phyloP scores from a whole-genome alignment of 2,888 invertebrate species.

The Latrodectus elegans region DNA sequence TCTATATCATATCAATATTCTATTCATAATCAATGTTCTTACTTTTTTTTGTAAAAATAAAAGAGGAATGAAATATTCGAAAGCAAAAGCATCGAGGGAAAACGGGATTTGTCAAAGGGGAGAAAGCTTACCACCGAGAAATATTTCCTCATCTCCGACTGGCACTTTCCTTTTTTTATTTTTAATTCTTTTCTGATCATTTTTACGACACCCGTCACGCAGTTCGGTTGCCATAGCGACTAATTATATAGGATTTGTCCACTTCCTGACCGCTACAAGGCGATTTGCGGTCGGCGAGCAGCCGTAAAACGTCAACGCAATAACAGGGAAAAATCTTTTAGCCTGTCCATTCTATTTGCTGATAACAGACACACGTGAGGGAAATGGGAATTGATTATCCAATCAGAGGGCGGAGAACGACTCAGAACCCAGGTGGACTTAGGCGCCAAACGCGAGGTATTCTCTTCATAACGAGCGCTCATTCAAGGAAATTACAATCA shows the following conservation, averaged over 20 bases:
- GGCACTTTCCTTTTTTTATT: not conserved
- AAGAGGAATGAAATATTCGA: not conserved
- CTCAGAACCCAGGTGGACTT: not conserved
- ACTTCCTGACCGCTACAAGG: constrained; percentile 6
- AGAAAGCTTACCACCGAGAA: not conserved
- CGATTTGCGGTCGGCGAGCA: constrained; percentile 32
- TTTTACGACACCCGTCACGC: constrained; percentile 24
- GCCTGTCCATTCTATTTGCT: constrained; percentile 25
- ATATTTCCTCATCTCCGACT: not conserved
- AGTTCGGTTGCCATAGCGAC: constrained; percentile 14
- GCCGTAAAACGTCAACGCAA: constrained; percentile 28
- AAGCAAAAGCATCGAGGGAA: not conserved
- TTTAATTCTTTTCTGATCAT: not conserved
- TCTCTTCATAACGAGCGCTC: not conserved
- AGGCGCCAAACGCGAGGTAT: not conserved
- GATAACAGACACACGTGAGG: constrained; percentile 10
- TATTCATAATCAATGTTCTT: no score
- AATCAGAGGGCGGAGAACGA: constrained; percentile 1
- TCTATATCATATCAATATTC: no score
- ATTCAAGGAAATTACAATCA: no score
- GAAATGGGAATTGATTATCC: constrained; percentile 15
- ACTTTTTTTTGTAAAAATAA: no score
- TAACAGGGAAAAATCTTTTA: constrained; percentile 24
- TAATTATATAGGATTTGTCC: constrained; percentile 23
- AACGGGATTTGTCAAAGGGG: not conserved